Evolutionary conservation across 2,888 invertebrate genomes (phyloP), one percentile per base, ranked within the genome.

Genomic region (Aleiodes leptofemur): DNA sequence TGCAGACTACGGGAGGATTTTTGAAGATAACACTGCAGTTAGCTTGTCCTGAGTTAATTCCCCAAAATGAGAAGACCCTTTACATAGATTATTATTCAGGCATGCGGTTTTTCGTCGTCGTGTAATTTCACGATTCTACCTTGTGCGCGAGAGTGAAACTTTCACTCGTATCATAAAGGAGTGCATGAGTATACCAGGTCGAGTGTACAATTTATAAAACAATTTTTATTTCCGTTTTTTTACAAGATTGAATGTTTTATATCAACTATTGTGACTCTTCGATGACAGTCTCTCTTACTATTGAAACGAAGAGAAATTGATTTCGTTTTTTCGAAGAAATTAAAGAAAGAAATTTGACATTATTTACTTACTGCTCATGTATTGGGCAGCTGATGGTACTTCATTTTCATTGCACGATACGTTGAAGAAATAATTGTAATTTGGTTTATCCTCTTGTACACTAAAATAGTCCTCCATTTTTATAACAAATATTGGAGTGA

Each of bases 321-420:
- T 34, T 34, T 34, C 34, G 34, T 34, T 34, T 34, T 4, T 6
- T 4, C 6, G 4, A 6, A 6, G 6, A 4, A 34, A 34, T 34
- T 34, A 6, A 6, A 34, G 34, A 34, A 34, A 3, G 6, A 34
- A 34, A 34, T 34, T 34, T 34, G 3, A 34, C 34, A 6, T 50
- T 69, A 38, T 69, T 51, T 64, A 87, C 88, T 89, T 79, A 89
- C 89, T 86, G 78, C 86, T 86, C 72, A 89, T 81, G 38, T 86
- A 82, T 59, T 89, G 85, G 34, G 81, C 78, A 16, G 87, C 82
- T 31, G 84, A 81, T 4, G 89, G 89, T 64, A 88, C 82, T 74
- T 83, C 83, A 64, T 81, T 77, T 43, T 81, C 75, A 31, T 86
- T 79, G 77, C 89, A 89, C 75, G 79, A 85, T 53, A 83, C 74